Percentiles rank a stretch among this genome's conserved stretches.
Conservation (phyloP, 1,140 invertebrate genomes). For the Polyergus mexicanus region DNA sequence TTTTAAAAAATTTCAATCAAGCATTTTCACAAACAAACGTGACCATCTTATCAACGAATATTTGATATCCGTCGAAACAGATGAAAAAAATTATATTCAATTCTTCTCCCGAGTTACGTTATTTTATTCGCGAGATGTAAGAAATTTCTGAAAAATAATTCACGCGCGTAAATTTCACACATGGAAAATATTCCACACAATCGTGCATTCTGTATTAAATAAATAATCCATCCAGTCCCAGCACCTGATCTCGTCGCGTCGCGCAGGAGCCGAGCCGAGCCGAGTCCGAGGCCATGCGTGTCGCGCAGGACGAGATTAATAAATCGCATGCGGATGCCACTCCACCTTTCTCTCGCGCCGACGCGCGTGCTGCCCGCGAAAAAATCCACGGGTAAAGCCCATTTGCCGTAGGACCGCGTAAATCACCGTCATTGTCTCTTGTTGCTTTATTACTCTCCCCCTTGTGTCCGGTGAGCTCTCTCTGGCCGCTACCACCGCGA, state of each 20-base stretch:
- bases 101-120: too few relatives aligned
- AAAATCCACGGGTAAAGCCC: slow-evolving; percentile 76
- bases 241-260: slow-evolving; percentile 73
- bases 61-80: too few relatives aligned
- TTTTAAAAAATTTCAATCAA: neutral
- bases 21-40: neutral
- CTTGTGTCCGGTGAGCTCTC: slow-evolving; percentile 50
- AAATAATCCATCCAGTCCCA: slow-evolving; percentile 70
- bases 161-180: neutral
- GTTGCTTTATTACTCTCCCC: slow-evolving; percentile 74
- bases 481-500: slow-evolving; percentile 49
- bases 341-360: slow-evolving; percentile 58
- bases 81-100: too few relatives aligned
- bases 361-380: slow-evolving; percentile 70
- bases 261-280: slow-evolving; percentile 58
- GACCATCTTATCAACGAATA: too few relatives aligned
- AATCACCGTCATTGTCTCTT: slow-evolving; percentile 79
- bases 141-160: slow-evolving; percentile 37
- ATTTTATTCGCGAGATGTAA: slow-evolving; percentile 26
- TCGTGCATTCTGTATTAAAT: slow-evolving; percentile 73
- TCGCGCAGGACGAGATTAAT: slow-evolving; percentile 73
- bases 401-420: slow-evolving; percentile 79
- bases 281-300: slow-evolving; percentile 59
- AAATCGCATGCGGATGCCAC: slow-evolving; percentile 69
- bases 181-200: slow-evolving; percentile 30